These are phyloP conservation scores for Semnornis frantzii DNA, from an alignment of 2,113 vertebrate genomes.

Conservation along the genomic window DNA sequence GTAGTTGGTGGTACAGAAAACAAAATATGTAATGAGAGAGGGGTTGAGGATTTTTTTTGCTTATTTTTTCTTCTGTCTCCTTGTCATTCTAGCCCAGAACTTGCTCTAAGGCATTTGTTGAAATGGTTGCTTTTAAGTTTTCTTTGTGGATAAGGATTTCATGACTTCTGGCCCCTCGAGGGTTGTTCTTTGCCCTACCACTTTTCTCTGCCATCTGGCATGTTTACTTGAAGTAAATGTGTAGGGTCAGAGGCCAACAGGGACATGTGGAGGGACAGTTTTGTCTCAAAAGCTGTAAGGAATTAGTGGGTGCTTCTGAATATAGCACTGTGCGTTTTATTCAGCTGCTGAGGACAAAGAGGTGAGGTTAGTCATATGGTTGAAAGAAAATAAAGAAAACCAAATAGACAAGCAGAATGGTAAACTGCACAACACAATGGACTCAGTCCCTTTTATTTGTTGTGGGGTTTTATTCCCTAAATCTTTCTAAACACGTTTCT, in stretches of 20 bases:
- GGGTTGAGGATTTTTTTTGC: background rate
- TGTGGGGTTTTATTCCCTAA: background rate
- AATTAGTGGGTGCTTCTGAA: conserved; percentile 62
- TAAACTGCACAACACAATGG: background rate
- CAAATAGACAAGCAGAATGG: background rate
- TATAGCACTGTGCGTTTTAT: conserved; percentile 47
- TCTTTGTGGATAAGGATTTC: conserved; percentile 72
- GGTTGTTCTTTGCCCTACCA: conserved; percentile 74
- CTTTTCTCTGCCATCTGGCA: conserved; percentile 82
- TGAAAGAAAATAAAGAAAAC: conserved; percentile 65
- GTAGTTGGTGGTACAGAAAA: conserved; percentile 50
- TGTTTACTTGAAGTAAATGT: conserved; percentile 81
- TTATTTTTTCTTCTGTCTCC: background rate
- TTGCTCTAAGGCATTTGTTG: conserved; percentile 60
- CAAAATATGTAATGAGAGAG: conserved; percentile 44
- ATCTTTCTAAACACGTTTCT: conserved; percentile 44
- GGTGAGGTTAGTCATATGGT: conserved; percentile 34
- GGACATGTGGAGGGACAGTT: conserved; percentile 79
- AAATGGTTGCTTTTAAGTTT: conserved; percentile 76
- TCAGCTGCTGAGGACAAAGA: conserved; percentile 60
- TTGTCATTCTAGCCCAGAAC: conserved; percentile 37
- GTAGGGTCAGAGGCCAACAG: conserved; percentile 75
- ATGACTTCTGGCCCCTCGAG: conserved; percentile 62
- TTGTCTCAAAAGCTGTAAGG: conserved; percentile 73
- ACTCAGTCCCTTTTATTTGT: background rate